Percentiles rank a stretch among this genome's conserved stretches.
Evolutionary conservation across 2,113 vertebrate genomes (phyloP).

Genomic region (Chloroceryle aenea): DNA sequence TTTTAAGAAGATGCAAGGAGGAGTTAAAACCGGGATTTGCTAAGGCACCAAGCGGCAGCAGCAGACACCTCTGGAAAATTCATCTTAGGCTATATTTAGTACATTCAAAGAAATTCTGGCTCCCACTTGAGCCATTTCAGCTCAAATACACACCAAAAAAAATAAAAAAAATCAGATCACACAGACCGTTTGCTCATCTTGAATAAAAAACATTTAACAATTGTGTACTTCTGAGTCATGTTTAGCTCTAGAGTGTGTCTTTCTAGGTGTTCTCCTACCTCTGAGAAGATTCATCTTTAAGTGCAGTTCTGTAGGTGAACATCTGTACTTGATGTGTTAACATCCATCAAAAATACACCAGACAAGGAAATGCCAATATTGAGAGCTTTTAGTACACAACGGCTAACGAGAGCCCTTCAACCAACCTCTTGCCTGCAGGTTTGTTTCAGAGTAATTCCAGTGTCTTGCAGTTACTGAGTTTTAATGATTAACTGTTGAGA

Average conservation of each 20-base stretch:
- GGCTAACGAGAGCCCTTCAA: neutral
- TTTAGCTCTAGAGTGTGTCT: neutral
- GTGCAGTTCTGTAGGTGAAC: neutral
- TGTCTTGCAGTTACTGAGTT: neutral
- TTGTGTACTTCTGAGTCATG: neutral
- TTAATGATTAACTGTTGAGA: neutral
- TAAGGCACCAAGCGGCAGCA: neutral
- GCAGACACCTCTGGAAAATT: slow-evolving; percentile 28
- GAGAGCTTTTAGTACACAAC: neutral
- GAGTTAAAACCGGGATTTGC: neutral
- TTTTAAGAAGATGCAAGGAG: neutral
- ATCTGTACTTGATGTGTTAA: neutral
- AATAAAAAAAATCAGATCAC: neutral
- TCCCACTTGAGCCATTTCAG: slow-evolving; percentile 1
- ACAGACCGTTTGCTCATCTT: neutral
- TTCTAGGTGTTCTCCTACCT: neutral
- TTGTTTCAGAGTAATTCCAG: neutral
- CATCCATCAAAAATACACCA: neutral
- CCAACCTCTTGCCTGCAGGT: neutral
- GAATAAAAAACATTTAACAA: neutral
- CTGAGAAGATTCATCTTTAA: neutral
- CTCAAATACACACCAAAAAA: slow-evolving; percentile 1
- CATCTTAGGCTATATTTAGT: neutral
- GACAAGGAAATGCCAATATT: neutral
- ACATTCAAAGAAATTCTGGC: neutral